Conservation (phyloP, 2,797 vertebrate genomes). For the Lutra lutra region DNA sequence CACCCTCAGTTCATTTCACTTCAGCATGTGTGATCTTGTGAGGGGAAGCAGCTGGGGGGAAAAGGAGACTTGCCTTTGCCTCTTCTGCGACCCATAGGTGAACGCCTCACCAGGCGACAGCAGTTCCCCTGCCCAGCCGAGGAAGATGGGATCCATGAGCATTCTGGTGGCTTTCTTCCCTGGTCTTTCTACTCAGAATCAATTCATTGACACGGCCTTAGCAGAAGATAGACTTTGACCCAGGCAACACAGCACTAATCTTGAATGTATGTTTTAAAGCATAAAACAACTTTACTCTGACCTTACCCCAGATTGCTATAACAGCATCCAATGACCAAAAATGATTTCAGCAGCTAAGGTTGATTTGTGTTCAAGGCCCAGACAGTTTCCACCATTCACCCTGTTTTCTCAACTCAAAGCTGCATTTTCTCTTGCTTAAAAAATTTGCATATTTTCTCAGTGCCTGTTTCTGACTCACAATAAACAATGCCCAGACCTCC, state of each 20-base stretch:
- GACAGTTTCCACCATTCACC: slow-evolving; percentile 70
- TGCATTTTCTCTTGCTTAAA: slow-evolving; percentile 83
- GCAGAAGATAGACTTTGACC: neutral
- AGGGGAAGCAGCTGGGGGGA: neutral
- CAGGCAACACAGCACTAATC: neutral
- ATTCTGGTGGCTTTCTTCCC: neutral
- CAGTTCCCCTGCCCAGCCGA: neutral
- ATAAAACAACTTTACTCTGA: slow-evolving; percentile 56
- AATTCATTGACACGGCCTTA: neutral
- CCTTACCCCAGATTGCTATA: neutral
- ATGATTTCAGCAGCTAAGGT: neutral
- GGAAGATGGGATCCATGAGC: neutral
- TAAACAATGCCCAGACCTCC: slow-evolving; percentile 87
- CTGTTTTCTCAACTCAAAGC: slow-evolving; percentile 81
- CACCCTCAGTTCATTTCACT: neutral
- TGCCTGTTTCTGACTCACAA: slow-evolving; percentile 88
- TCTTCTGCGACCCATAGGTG: neutral
- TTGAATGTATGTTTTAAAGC: slow-evolving; percentile 16
- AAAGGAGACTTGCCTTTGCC: neutral
- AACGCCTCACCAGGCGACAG: neutral
- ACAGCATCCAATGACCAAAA: slow-evolving; percentile 43
- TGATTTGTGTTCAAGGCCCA: slow-evolving; percentile 60
- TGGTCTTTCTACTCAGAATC: neutral
- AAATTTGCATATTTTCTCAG: slow-evolving; percentile 88
- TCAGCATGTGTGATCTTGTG: neutral